These are phyloP conservation scores for Melitaea cinxia DNA, from an alignment of 1,140 invertebrate species.

Conservation along the genomic window DNA sequence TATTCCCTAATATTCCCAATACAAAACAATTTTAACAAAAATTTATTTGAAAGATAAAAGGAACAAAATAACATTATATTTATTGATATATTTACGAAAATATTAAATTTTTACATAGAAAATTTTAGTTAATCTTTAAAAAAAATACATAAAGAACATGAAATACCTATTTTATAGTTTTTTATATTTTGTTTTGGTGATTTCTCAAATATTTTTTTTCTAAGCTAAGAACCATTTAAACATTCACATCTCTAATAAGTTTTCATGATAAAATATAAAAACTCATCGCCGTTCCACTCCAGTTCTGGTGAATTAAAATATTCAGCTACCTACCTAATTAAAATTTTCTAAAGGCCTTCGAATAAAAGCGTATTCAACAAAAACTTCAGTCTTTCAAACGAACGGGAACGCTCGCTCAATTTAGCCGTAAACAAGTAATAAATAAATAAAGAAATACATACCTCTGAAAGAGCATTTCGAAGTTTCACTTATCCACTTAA, in stretches of 20 bases:
- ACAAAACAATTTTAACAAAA: no score
- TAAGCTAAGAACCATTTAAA: background rate
- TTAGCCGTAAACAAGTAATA: constrained; percentile 7
- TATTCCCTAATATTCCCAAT: no score
- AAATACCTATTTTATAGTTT: no score
- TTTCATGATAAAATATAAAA: constrained; percentile 22
- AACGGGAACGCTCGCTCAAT: background rate
- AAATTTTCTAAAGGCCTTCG: constrained; percentile 27
- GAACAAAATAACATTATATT: no score
- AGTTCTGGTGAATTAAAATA: constrained; percentile 25
- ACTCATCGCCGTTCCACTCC: constrained; percentile 13
- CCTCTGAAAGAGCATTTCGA: constrained; percentile 29
- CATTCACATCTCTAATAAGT: constrained; percentile 6
- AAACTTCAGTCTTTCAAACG: background rate
- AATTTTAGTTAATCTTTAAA: no score
- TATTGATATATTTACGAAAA: no score
- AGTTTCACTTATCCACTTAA: constrained; percentile 26
- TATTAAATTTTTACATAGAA: no score
- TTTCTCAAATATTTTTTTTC: no score
- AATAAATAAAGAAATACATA: constrained; percentile 6
- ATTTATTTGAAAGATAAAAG: no score
- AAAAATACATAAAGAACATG: no score
- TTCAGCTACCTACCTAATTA: constrained; percentile 31
- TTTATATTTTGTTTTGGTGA: no score
- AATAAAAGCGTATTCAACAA: constrained; percentile 7